Conservation (phyloP, 2,113 vertebrate species). For the Chloropsis hardwickii region DNA sequence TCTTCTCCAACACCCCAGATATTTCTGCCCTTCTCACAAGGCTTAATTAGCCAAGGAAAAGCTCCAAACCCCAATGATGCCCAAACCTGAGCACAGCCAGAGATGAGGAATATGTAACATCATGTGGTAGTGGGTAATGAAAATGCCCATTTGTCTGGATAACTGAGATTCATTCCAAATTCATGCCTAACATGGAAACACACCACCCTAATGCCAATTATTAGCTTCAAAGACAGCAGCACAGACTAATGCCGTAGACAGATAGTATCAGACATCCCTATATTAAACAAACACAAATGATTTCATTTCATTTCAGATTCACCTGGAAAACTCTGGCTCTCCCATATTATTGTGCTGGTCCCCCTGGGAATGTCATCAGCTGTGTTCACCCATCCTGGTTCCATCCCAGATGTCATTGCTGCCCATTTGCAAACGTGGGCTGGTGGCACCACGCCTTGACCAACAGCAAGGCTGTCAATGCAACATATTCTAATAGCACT, state of each 20-base stretch:
- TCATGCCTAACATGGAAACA: conserved; percentile 41
- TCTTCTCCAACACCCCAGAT: conserved; percentile 40
- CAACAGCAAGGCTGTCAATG: neutral
- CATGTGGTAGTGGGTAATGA: conserved; percentile 30
- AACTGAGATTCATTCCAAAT: conserved; percentile 35
- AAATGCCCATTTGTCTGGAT: conserved; percentile 57
- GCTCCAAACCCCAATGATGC: conserved; percentile 42
- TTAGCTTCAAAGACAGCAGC: conserved; percentile 49
- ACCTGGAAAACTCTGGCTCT: conserved; percentile 19
- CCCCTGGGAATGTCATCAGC: neutral
- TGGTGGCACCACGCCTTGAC: neutral
- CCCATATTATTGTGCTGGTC: neutral
- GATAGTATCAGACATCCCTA: conserved; percentile 55
- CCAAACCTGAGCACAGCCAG: conserved; percentile 40
- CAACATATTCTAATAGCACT: neutral
- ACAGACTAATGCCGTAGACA: conserved; percentile 44
- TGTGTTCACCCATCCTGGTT: neutral
- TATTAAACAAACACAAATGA: conserved; percentile 40
- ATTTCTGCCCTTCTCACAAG: conserved; percentile 27
- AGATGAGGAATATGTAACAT: neutral
- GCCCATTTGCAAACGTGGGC: neutral
- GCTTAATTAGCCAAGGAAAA: conserved; percentile 47
- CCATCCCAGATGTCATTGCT: neutral
- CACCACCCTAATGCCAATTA: conserved; percentile 46
- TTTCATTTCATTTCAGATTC: conserved; percentile 50